Conservation (phyloP, 2,888 invertebrate species). For the Tipula unca region DNA sequence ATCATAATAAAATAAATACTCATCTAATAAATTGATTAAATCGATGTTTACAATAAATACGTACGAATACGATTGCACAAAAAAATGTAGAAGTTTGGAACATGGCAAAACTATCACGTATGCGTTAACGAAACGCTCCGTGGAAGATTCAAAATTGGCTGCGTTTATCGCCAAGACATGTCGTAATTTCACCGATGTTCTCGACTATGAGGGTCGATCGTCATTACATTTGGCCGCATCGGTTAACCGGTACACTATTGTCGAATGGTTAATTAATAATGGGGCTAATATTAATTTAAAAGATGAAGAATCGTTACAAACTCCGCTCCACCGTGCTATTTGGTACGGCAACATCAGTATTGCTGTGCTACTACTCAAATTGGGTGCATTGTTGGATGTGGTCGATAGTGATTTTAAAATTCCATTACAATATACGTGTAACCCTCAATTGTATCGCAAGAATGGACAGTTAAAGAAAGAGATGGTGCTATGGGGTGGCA, state of each 20-base stretch:
- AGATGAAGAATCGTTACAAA: conserved; percentile 54
- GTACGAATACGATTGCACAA: conserved; percentile 47
- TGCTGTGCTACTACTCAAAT: conserved; percentile 59
- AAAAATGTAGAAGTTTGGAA: conserved; percentile 47
- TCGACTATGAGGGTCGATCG: conserved; percentile 59
- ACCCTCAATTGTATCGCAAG: background rate
- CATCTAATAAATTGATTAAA: background rate
- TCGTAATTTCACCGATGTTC: conserved; percentile 50
- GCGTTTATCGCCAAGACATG: conserved; percentile 52
- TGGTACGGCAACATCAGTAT: conserved; percentile 74
- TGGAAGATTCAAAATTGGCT: conserved; percentile 50
- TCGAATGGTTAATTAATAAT: conserved; percentile 63
- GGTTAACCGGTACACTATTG: conserved; percentile 56
- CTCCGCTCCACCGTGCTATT: conserved; percentile 69
- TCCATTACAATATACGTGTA: conserved; percentile 34
- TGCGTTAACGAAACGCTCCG: conserved; percentile 55
- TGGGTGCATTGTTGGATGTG: conserved; percentile 43
- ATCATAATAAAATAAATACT: background rate
- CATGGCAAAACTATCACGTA: conserved; percentile 49
- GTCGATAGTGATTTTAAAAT: conserved; percentile 35
- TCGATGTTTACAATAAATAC: conserved; percentile 26
- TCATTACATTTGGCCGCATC: conserved; percentile 72
- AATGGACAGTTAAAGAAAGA: conserved; percentile 56
- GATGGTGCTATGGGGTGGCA: conserved; percentile 76
- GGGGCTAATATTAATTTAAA: conserved; percentile 36